Base-by-base conservation (phyloP, 2,113 vertebrate species). In the Lepus europaeus region DNA sequence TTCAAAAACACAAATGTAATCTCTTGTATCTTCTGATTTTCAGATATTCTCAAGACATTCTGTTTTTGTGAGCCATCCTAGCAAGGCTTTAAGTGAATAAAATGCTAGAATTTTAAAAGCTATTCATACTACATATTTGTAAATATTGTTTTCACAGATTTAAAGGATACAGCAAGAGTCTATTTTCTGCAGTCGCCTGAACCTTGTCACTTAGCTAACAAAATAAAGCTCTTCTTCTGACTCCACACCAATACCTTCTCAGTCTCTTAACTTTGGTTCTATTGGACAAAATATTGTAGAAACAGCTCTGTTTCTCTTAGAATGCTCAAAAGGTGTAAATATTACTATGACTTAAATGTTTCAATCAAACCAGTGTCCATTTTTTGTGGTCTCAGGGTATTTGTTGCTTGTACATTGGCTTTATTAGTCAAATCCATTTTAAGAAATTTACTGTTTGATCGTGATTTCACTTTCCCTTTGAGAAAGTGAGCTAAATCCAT, bases 301-400 rank as follows among this genome's bases (percentile, higher is more conserved):
- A 85, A 31, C 33, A 5, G 53, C 17, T 78, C 23, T 68, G 36
- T 69, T 76, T 92, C 61, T 74, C 66, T 68, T 39, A 80, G 25
- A 68, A 79, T 61, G 91, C 63, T 69, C 59, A 86, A 68, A 82
- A 72, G 45, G 83, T 39, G 20, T 31, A 87, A 82, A 49, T 80
- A 79, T 79, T 89, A 53, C 8, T 66, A 17, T 66, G 45, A 87
- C 19, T 63, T 73, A 96, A 89, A 61, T 85, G 27, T 68, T 94
- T 91, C 72, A 82, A n/a, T 69, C 39, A 93, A 79, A 79, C 16
- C 10, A 36, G 19, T 51, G 2, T 25, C 2, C 27, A n/a, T 23
- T 59, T 82, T 82, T 61, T 74, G 36, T 76, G 36, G 8, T 80
- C 29, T 87, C 39, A 70, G 45, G 39, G 9, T 45, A 61, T 45